These are phyloP conservation scores for Mystacornis crossleyi DNA, from an alignment of 2,113 vertebrate species.

Conservation along the genomic window DNA sequence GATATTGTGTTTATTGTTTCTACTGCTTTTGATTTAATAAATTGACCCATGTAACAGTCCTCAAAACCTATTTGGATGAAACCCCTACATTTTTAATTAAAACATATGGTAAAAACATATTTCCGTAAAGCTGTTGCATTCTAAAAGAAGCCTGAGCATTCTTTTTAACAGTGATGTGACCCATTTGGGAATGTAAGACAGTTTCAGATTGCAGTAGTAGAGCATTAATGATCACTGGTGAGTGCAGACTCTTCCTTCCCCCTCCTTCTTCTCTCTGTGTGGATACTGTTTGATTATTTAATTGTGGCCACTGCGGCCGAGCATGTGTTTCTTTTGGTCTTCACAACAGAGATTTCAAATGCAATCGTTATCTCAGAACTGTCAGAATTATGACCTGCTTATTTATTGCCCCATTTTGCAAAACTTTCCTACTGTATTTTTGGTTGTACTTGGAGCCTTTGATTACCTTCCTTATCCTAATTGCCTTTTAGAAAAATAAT, in stretches of 20 bases:
- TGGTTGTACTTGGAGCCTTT: not conserved
- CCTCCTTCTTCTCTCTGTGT: not conserved
- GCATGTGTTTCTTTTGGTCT: not conserved
- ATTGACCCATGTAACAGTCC: not conserved
- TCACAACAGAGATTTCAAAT: not conserved
- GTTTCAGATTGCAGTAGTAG: not conserved
- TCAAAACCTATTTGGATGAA: conserved; percentile 24
- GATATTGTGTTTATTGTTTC: not conserved
- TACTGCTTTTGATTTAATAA: not conserved
- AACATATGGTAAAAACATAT: conserved; percentile 53
- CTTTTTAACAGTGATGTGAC: not conserved
- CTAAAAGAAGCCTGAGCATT: conserved; percentile 21
- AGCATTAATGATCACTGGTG: not conserved
- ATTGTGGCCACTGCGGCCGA: not conserved
- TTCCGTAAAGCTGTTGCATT: conserved; percentile 36
- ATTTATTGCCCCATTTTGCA: not conserved
- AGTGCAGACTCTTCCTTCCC: not conserved
- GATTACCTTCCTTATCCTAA: not conserved
- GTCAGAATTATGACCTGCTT: not conserved
- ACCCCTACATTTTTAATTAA: conserved; percentile 32
- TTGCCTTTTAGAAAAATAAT: not conserved
- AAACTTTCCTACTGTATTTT: not conserved
- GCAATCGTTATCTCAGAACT: not conserved
- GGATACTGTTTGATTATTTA: not conserved
- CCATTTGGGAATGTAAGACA: not conserved